Evolutionary conservation across 1,140 invertebrate genomes (phyloP), one percentile per base, ranked within the genome.

Genomic region (fruit fly (Drosophila melanogaster)): DNA sequence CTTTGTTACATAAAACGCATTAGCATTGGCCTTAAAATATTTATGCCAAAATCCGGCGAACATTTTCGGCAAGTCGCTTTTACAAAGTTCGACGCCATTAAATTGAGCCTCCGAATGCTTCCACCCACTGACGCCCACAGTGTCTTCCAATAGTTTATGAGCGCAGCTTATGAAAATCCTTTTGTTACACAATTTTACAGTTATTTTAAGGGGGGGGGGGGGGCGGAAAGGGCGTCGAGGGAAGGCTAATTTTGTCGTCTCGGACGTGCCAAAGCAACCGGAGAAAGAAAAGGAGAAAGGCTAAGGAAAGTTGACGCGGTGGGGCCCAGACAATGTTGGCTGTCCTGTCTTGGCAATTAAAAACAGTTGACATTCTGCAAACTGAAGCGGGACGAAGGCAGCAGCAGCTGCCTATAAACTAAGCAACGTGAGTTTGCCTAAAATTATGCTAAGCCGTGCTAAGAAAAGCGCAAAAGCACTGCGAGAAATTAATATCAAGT

Each of bases 341-440:
- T 62, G 44, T 65, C 65, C 38, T 72, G 62, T 79, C 66, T 80
- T 69, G 65, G 84, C 84, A 87, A 87, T 87, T 87, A 87, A 87
- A 89, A 87, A 77, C 79, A 87, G 84, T 87, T 87, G 84, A 87
- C 84, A 89, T 87, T 84, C 74, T 83, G 84, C 79, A 79, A 87
- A 87, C 84, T 79, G 57, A 70, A 47, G 64, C 64, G 35, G 62
- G 50, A 58, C 43, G 37, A 38, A 5, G 38, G 44, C 40, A 59
- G 69, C 50, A 77, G 62, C 83, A 67, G 79, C 76, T 89, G 83
- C 84, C 83, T 84, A 89, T 87, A 87, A 87, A 87, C 83, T 87
- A 83, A 83, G 79, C 83, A 86, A 87, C 81, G 81, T 89, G 83
- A 86, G 84, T 80, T 87, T 87, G 84, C 84, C 84, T 87, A 87